These are phyloP conservation scores for Oreochromis niloticus DNA, from an alignment of 2,113 vertebrate species.

Conservation along the genomic window DNA sequence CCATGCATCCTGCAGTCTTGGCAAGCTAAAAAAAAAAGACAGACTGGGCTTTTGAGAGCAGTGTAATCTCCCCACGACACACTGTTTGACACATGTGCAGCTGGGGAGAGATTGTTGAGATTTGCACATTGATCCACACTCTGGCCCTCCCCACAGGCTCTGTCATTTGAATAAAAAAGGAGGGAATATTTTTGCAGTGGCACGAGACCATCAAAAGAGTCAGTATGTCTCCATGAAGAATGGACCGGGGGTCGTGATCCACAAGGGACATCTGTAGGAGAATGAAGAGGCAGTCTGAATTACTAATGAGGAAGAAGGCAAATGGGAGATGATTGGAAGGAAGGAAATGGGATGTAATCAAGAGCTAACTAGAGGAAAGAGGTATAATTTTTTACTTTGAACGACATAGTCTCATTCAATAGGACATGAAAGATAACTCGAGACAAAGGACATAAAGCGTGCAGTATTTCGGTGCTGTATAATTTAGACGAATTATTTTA, in stretches of 20 bases:
- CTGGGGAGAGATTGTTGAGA: conserved; percentile 47
- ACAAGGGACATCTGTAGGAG: conserved; percentile 28
- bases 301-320: conserved; percentile 20
- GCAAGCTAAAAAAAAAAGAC: neutral
- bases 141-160: conserved; percentile 14
- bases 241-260: conserved; percentile 12
- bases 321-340: neutral
- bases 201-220: conserved; percentile 43
- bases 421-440: neutral
- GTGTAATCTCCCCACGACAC: conserved; percentile 27
- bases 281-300: conserved; percentile 27
- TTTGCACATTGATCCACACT: conserved; percentile 60
- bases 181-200: conserved; percentile 31
- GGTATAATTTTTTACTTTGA: conserved; percentile 8
- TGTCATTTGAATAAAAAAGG: conserved; percentile 60
- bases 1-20: neutral
- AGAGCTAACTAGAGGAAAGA: neutral
- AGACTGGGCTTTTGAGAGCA: neutral
- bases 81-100: conserved; percentile 44
- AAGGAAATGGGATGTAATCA: conserved; percentile 31
- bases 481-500: conserved; percentile 9
- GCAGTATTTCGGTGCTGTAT: neutral
- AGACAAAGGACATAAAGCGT: neutral
- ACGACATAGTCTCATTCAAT: neutral
- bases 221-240: conserved; percentile 29